Evolutionary conservation across 2,888 invertebrate species (phyloP).

Genomic region (Augochlorella aurata): DNA sequence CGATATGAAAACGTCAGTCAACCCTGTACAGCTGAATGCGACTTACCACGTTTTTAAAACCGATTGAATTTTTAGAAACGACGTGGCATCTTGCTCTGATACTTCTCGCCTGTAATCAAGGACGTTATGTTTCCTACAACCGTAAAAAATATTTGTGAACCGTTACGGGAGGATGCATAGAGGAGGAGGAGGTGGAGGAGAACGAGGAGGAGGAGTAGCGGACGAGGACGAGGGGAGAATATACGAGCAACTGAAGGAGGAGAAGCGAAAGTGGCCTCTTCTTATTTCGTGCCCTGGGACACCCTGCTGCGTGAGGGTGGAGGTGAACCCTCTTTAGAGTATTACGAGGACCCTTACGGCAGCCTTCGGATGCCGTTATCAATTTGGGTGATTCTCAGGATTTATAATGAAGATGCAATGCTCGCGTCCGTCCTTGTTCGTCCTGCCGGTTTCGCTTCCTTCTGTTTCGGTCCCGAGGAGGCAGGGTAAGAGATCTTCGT

Average conservation of each 20-base stretch:
- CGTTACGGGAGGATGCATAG: conserved; percentile 11
- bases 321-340: conserved; percentile 72
- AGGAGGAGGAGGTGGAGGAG: not conserved
- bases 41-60: too few relatives aligned
- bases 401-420: conserved; percentile 80
- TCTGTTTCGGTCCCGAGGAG: conserved; percentile 11
- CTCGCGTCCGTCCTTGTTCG: conserved; percentile 54
- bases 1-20: too few relatives aligned
- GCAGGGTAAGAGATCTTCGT: conserved; percentile 57
- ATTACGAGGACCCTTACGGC: conserved; percentile 68
- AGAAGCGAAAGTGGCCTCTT: conserved; percentile 56
- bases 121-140: too few relatives aligned
- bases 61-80: too few relatives aligned
- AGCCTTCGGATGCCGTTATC: conserved; percentile 77
- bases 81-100: too few relatives aligned
- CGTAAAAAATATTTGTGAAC: conserved; percentile 15
- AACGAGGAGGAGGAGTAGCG: conserved; percentile 13
- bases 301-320: conserved; percentile 76
- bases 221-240: conserved; percentile 37
- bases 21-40: too few relatives aligned
- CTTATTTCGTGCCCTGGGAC: conserved; percentile 71
- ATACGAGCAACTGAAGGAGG: conserved; percentile 46
- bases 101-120: too few relatives aligned
- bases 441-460: conserved; percentile 19
- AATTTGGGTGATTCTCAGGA: conserved; percentile 79